Conservation (phyloP, 2,888 invertebrate genomes). For the Tenthredo mesomela region DNA sequence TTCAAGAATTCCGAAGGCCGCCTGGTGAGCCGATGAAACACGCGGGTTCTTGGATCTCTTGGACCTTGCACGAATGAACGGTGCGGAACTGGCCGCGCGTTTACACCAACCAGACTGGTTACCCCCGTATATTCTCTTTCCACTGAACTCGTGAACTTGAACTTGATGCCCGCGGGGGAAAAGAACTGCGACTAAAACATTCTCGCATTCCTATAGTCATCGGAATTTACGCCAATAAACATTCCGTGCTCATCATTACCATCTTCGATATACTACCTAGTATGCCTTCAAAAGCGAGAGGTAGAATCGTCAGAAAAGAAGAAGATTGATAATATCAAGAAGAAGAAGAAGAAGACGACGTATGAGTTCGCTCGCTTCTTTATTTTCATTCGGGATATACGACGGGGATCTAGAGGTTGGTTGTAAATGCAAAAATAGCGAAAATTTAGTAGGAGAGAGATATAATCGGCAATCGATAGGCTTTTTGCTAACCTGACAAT, state of each 20-base stretch:
- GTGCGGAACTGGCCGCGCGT: not conserved
- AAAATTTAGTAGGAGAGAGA: not conserved
- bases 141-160: conserved; percentile 19
- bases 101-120: not conserved
- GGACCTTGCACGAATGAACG: conserved; percentile 13
- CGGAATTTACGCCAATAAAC: not conserved
- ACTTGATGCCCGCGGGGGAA: not conserved
- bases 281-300: not conserved
- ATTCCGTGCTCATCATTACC: not conserved
- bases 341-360: not conserved
- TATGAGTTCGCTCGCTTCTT: not conserved
- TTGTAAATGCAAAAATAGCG: not conserved
- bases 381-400: not conserved
- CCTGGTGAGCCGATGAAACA: not conserved
- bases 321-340: no score
- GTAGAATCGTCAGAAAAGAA: not conserved
- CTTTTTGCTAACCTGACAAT: not conserved
- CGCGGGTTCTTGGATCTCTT: conserved; percentile 17
- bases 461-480: not conserved
- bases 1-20: not conserved
- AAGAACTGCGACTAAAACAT: not conserved
- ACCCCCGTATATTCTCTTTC: not conserved
- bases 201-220: not conserved
- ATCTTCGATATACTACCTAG: not conserved
- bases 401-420: not conserved